A percentile compares a stretch with the other conserved stretches of the same genome.
phyloP scores from a whole-genome alignment of 2,797 vertebrate species.

The Acanthornis magna region DNA sequence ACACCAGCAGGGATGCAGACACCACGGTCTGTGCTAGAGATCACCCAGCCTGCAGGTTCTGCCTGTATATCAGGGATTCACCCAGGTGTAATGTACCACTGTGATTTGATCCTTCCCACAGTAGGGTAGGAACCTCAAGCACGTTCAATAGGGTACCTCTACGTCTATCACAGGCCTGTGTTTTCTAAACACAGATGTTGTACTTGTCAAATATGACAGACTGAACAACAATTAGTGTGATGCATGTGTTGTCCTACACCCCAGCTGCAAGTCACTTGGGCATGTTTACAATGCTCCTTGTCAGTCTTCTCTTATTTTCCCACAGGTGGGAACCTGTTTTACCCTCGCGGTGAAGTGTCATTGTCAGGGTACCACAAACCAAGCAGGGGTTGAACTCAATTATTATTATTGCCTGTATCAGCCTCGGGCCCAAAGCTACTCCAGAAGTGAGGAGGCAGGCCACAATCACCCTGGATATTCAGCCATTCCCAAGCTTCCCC shows the following conservation, averaged over 20 bases:
- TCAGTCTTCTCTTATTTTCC: neutral
- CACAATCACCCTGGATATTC: neutral
- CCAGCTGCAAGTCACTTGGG: neutral
- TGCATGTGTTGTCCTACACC: neutral
- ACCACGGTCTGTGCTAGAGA: fast-evolving
- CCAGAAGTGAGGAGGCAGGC: neutral
- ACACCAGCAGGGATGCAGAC: neutral
- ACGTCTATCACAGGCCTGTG: fast-evolving
- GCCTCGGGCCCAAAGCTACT: neutral
- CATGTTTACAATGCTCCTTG: neutral
- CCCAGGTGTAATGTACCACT: too few relatives aligned
- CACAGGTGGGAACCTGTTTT: neutral
- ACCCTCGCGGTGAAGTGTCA: neutral
- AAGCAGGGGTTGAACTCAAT: neutral
- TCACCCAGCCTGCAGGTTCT: fast-evolving
- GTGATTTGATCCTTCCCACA: neutral
- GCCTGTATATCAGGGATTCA: neutral
- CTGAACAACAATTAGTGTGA: neutral
- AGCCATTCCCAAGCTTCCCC: neutral
- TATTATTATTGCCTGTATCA: neutral
- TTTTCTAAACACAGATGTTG: neutral
- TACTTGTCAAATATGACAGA: neutral
- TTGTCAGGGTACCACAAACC: neutral
- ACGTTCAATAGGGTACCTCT: fast-evolving
- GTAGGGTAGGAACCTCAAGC: neutral